Conservation (phyloP, 2,888 invertebrate species). For the Drosophila rubida region DNA sequence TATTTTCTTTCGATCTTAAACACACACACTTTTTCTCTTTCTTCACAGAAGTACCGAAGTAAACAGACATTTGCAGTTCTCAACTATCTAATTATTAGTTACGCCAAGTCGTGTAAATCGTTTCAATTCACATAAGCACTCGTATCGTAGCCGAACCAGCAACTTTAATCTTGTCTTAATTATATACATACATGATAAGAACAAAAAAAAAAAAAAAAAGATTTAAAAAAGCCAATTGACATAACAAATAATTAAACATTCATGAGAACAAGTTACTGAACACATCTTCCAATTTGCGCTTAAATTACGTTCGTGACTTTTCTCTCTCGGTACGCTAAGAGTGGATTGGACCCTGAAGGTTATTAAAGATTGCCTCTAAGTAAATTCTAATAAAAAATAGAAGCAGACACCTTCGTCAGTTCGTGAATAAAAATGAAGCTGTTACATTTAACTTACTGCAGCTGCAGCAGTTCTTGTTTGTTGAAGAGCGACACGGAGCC, state of each 20-base stretch:
- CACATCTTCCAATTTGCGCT: not conserved
- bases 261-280: not conserved
- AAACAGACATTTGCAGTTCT: slow-evolving; percentile 7
- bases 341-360: not conserved
- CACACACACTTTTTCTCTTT: slow-evolving; percentile 5
- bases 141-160: slow-evolving; percentile 4
- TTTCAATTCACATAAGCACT: not conserved
- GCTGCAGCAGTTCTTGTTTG: slow-evolving; percentile 15
- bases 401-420: not conserved
- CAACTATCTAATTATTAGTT: not conserved
- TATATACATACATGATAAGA: slow-evolving; percentile 4
- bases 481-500: not conserved
- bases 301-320: not conserved
- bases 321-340: not conserved
- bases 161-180: slow-evolving; percentile 34
- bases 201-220: slow-evolving; percentile 9
- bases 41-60: slow-evolving; percentile 32
- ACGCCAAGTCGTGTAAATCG: not conserved
- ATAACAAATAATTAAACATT: slow-evolving; percentile 17
- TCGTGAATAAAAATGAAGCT: not conserved
- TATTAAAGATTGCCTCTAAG: not conserved
- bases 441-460: slow-evolving; percentile 26
- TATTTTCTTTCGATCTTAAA: not conserved
- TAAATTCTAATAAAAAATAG: not conserved
- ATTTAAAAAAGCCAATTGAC: slow-evolving; percentile 3